Evolutionary conservation across 2,888 invertebrate genomes (phyloP), one percentile per base, ranked within the genome.

Genomic region (Cerceris rybyensis): DNA sequence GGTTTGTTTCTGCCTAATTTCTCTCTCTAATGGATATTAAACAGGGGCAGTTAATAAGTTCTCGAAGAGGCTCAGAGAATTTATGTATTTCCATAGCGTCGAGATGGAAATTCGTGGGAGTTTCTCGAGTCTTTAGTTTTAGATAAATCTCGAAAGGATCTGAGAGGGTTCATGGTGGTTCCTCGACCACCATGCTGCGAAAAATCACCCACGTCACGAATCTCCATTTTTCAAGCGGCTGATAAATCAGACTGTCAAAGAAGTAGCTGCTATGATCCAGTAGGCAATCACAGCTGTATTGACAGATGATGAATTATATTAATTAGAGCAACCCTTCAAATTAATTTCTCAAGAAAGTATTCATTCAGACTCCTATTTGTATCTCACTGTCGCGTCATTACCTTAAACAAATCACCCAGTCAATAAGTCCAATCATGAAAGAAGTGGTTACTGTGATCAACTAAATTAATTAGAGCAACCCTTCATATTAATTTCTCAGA

Each of bases 51-150:
- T 9, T 46, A 60, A 14, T 68, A 13, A 14, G 11, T 66, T 58
- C 70, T 16, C 46, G 46, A 54, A 67, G 60, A 69, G 46, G 50
- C 60, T 58, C 54, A 16, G 57, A 16, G 73, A 65, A 80, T 70
- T 54, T 41, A 74, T 58, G 57, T 14, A 39, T 75, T 39, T 49
- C 49, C 46, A 28, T 54, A 46, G 61, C 46, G 49, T 17, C 61
- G 16, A 16, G 54, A 72, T 70, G 72, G 76, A 55, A 79, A 66
- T 66, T 64, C 39, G 75, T 54, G 73, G 75, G 84, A 73, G 82
- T 69, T 17, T 46, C 61, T 46, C 17, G 41, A 55, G 66, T 66
- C 66, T 43, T 59, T 74, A 74, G 57, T 55, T 74, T 14, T 58
- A 77, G 52, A 83, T 77, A 84, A 84, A 82, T 82, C 67, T 61